Percentiles rank a stretch among this genome's conserved stretches.
These are phyloP conservation scores for Delphinapterus leucas DNA, from an alignment of 2,113 vertebrate species.

Conservation along the genomic window DNA sequence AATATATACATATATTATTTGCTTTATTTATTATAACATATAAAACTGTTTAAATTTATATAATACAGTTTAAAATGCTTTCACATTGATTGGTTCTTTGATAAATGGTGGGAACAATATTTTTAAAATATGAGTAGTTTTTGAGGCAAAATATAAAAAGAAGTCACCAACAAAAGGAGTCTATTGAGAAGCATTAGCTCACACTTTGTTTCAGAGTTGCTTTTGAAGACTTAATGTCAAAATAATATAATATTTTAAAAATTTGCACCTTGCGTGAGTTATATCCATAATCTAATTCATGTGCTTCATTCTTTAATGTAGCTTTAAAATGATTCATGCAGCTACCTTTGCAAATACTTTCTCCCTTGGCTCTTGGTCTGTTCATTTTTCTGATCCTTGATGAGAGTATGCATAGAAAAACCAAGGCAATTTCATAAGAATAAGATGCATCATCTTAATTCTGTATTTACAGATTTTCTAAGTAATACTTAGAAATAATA, in stretches of 20 bases:
- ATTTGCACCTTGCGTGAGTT: neutral
- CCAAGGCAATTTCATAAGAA: neutral
- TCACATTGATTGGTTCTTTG: neutral
- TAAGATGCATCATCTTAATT: neutral
- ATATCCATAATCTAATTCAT: neutral
- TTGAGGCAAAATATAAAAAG: neutral
- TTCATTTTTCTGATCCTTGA: neutral
- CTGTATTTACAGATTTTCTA: neutral
- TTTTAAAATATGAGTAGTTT: neutral
- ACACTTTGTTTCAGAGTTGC: neutral
- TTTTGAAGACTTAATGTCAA: neutral
- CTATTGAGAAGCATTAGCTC: neutral
- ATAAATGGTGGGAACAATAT: neutral
- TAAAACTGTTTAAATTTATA: neutral
- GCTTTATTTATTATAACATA: neutral
- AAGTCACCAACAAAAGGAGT: neutral
- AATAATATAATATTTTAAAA: neutral
- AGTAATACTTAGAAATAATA: neutral
- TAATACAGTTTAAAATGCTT: neutral
- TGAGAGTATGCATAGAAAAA: neutral
- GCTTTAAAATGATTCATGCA: neutral
- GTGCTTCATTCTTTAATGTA: neutral
- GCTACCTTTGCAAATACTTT: neutral
- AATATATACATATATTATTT: neutral
- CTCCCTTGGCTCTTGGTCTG: neutral